Base-by-base conservation (phyloP, 2,888 invertebrate species). In the Ormyrus nitidulus region DNA sequence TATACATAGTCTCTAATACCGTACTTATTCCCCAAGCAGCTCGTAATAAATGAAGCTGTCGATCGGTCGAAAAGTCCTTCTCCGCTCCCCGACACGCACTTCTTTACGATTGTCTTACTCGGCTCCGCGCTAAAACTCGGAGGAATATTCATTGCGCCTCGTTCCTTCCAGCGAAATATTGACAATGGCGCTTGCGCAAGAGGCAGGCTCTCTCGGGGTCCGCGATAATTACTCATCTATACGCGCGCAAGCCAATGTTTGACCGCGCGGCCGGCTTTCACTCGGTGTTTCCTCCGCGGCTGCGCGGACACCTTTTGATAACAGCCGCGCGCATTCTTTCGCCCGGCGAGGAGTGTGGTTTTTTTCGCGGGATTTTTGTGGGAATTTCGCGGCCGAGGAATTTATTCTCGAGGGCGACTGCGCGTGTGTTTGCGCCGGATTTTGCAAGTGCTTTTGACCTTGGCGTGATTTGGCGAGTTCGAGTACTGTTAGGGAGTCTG, bases 161-260 rank as follows among this genome's bases (percentile, higher is more conserved):
- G 65, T 71, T 72, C 10, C 77, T 51, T 59, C 4, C 68, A 64
- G 61, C 64, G 77, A 80, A 72, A 77, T 73, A 80, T 80, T 77
- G 80, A 80, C 80, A 80, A 80, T 80, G 70, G 79, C 65, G 7
- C 49, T 80, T 80, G 77, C 77, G 65, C 53, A 80, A 80, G 48
- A 10, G 2, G 11, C 61, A 13, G 13, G n/a, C 48, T 11, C 13
- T 48, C 48, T 10, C n/a, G 48, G n/a, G 19, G 58, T 51, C 34
- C 19, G 70, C 75, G 70, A 71, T 80, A 75, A 80, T 71, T 80
- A 71, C 75, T 80, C 79, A 80, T 80, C 79, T 61, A 61, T 66
- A 68, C 73, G 77, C 68, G 72, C 64, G 73, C 72, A 2, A 19
- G 19, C 19, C 19, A 73, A 72, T 80, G 75, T 71, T 79, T 65